phyloP scores from a whole-genome alignment of 2,113 vertebrate genomes.

The Lasiurus cinereus region DNA sequence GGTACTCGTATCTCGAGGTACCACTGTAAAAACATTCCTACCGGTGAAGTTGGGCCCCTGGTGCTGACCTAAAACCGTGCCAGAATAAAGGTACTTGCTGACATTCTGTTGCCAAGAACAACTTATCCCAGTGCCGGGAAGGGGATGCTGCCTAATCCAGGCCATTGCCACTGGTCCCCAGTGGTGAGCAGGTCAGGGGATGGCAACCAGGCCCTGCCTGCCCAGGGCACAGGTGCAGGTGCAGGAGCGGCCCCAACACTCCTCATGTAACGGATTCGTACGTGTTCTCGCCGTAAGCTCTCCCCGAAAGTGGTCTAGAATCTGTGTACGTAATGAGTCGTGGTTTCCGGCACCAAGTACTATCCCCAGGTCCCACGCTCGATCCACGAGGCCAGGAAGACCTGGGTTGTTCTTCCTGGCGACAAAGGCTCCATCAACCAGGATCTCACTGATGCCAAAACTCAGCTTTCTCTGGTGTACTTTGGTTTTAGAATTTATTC shows the following conservation, averaged over 20 bases:
- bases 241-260: not conserved
- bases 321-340: not conserved
- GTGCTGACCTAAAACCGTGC: not conserved
- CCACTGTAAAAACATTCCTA: not conserved
- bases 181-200: not conserved
- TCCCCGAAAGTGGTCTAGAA: not conserved
- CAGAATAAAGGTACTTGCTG: not conserved
- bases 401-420: not conserved
- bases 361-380: not conserved
- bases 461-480: constrained; percentile 17
- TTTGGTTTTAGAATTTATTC: not conserved
- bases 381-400: not conserved
- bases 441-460: not conserved
- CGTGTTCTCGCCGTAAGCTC: not conserved
- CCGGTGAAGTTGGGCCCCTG: not conserved
- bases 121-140: not conserved
- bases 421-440: not conserved
- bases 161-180: not conserved
- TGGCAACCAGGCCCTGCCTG: not conserved
- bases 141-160: not conserved
- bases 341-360: not conserved
- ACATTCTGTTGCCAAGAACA: not conserved
- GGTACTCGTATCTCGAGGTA: too few relatives aligned
- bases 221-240: not conserved
- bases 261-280: not conserved